These are phyloP conservation scores for Drosophila bipectinata DNA, from an alignment of 1,140 invertebrate genomes.

Conservation along the genomic window DNA sequence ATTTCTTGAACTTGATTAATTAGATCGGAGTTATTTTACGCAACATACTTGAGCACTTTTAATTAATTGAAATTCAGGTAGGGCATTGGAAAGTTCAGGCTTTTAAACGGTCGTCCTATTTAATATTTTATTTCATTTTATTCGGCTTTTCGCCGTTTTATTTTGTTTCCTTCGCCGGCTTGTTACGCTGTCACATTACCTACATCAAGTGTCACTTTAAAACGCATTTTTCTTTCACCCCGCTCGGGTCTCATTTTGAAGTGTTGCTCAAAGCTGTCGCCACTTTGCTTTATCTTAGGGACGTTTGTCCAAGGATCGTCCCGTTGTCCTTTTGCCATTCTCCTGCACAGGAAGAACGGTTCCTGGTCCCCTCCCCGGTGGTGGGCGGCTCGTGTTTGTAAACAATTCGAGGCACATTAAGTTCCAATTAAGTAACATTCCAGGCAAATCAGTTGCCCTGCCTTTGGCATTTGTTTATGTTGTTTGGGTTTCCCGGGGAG, in stretches of 20 bases:
- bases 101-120: neutral
- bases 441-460: slow-evolving; percentile 55
- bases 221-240: slow-evolving; percentile 71
- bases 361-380: neutral
- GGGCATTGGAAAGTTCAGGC: slow-evolving; percentile 29
- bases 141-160: slow-evolving; percentile 37
- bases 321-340: neutral
- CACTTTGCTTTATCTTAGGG: slow-evolving; percentile 61
- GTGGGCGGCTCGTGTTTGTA: slow-evolving; percentile 50
- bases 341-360: slow-evolving; percentile 1
- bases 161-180: slow-evolving; percentile 38
- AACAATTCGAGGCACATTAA: slow-evolving; percentile 78
- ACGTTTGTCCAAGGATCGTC: slow-evolving; percentile 4
- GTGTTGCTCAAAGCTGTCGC: slow-evolving; percentile 70
- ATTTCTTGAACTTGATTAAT: too few relatives aligned
- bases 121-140: slow-evolving; percentile 45
- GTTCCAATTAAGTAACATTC: slow-evolving; percentile 79
- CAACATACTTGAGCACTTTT: too few relatives aligned
- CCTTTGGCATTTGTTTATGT: slow-evolving; percentile 42
- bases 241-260: slow-evolving; percentile 47
- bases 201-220: slow-evolving; percentile 79
- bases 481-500: slow-evolving; percentile 34
- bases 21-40: too few relatives aligned
- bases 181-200: slow-evolving; percentile 75
- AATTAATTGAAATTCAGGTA: neutral